Percentiles rank a stretch among this genome's conserved stretches.
Conservation (phyloP, 2,888 invertebrate species). For the Exocentrus adspersus region DNA sequence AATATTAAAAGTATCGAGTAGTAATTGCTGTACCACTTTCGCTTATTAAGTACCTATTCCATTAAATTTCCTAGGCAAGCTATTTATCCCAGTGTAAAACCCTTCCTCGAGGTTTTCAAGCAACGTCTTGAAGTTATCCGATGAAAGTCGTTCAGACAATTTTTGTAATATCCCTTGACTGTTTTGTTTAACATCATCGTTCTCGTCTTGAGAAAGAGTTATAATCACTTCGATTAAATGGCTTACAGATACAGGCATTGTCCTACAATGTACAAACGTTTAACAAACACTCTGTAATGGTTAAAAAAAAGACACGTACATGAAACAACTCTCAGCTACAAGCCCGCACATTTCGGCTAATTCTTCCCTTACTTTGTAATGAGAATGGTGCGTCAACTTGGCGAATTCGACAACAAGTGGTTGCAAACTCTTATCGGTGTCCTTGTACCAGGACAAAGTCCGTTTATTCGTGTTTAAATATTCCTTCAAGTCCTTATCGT, state of each 20-base stretch:
- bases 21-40: background rate
- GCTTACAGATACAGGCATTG: slow-evolving; percentile 71
- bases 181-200: slow-evolving; percentile 64
- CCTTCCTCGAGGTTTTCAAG: slow-evolving; percentile 70
- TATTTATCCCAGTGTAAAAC: slow-evolving; percentile 69
- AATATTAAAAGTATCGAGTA: slow-evolving; percentile 15
- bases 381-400: slow-evolving; percentile 69
- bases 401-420: slow-evolving; percentile 66
- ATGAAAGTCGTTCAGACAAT: slow-evolving; percentile 63
- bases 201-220: slow-evolving; percentile 74
- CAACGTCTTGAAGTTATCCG: slow-evolving; percentile 59
- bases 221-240: slow-evolving; percentile 75
- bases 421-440: slow-evolving; percentile 69
- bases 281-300: no score
- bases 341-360: slow-evolving; percentile 69
- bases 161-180: slow-evolving; percentile 60
- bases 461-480: slow-evolving; percentile 61
- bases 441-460: slow-evolving; percentile 68
- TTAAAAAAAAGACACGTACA: slow-evolving; percentile 62
- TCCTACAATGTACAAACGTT: slow-evolving; percentile 64
- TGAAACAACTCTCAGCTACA: slow-evolving; percentile 69
- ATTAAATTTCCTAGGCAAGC: slow-evolving; percentile 74
- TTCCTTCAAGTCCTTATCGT: slow-evolving; percentile 56
- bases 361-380: slow-evolving; percentile 71
- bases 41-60: slow-evolving; percentile 67